Evolutionary conservation across 2,113 vertebrate species (phyloP).

Genomic region (Murina feae): DNA sequence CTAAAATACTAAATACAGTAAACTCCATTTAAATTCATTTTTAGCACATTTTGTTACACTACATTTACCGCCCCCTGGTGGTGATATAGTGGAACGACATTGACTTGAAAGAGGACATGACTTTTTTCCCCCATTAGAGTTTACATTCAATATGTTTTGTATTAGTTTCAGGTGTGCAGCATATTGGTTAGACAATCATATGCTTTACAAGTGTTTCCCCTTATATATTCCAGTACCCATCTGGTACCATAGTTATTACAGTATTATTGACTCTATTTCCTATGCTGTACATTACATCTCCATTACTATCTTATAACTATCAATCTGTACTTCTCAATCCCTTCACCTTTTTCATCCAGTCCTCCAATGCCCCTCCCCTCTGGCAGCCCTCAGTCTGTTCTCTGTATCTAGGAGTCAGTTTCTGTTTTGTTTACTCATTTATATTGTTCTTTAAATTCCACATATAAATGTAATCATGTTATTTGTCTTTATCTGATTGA

Average conservation of each 20-base stretch:
- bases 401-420: neutral
- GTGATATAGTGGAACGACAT: neutral
- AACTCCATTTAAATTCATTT: neutral
- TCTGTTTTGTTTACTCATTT: neutral
- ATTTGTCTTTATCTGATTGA: neutral
- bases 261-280: neutral
- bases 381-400: neutral
- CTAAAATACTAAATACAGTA: neutral
- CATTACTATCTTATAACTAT: neutral
- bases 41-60: neutral
- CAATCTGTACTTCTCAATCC: neutral
- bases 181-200: neutral
- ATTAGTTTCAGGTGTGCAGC: neutral
- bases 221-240: neutral
- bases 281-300: neutral
- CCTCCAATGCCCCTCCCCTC: neutral
- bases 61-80: constrained; percentile 7
- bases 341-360: neutral
- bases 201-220: neutral
- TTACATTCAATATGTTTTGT: neutral
- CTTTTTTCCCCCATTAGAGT: neutral
- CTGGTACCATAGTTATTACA: neutral
- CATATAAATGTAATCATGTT: neutral
- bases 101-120: neutral
- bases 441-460: neutral